Evolutionary conservation across 2,888 invertebrate genomes (phyloP), one percentile per base, ranked within the genome.

Genomic region (Axea sp.): DNA sequence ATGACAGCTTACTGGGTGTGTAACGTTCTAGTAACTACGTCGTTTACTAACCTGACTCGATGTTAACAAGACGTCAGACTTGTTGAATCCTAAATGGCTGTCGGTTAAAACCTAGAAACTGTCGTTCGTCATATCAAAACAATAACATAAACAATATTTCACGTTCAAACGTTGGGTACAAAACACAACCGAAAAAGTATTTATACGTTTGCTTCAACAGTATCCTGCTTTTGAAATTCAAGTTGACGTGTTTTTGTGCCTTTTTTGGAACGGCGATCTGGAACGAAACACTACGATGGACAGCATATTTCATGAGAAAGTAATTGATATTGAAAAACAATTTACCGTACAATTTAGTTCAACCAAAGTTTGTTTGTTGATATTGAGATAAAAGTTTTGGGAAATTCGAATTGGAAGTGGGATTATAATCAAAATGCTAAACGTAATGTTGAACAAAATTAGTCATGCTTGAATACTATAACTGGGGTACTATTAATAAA

Each of bases 241-340:
- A 39, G 19, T 17, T 22, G 41, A 28, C 26, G 41, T 51, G 24
- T 53, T 43, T 49, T 60, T 53, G 69, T 47, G 49, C 31, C 41
- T 67, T 68, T 57, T 33, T 14, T 39, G 51, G 59, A 68, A 9
- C 35, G 26, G 14, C 39, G 49, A 43, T 43, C 59, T 69, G 67
- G 55, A 73, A 53, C 41, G 39, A 33, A 19, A 43, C 35, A 14
- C 72, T 62, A 72, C 49, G 59, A 86, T 86, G 86, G 86, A 86
- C 65, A 82, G 81, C 76, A 85, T 86, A 80, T 86, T 86, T 78
- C 86, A 86, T 71, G 86, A 86, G 53, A 86, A 86, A 84, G 86
- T 86, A 77, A 77, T 39, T 69, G 9, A 5, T 6, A 9, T 15
- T 65, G 9, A 17, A 30, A 12, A 43, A 37, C 24, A 41, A n/a